A percentile compares a stretch with the other conserved stretches of the same genome.
These are phyloP conservation scores for Mixornis gularis DNA, from an alignment of 2,113 vertebrate genomes.

Conservation along the genomic window DNA sequence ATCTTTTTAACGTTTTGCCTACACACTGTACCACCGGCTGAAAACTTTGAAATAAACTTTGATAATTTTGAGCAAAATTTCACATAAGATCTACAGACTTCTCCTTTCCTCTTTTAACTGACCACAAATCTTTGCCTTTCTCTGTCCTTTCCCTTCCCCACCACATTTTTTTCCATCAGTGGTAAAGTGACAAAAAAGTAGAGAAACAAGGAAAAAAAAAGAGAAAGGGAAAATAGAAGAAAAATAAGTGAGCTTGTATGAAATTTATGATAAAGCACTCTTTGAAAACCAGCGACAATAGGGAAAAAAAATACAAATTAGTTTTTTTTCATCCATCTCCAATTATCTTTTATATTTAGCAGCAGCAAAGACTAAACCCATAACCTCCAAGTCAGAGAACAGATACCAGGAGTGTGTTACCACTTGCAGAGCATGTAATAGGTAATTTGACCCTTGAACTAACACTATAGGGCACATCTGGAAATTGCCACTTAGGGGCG, in stretches of 20 bases:
- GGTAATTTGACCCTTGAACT: background rate
- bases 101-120: background rate
- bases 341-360: background rate
- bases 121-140: background rate
- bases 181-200: background rate
- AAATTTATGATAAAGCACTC: background rate
- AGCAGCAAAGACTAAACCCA: background rate
- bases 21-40: background rate
- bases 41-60: background rate
- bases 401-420: background rate
- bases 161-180: background rate
- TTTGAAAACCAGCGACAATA: background rate
- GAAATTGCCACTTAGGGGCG: background rate
- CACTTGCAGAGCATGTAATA: background rate
- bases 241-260: background rate
- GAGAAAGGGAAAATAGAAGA: background rate
- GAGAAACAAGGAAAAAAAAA: background rate
- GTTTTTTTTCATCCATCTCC: background rate
- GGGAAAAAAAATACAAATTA: background rate
- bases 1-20: background rate
- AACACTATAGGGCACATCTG: background rate
- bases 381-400: background rate
- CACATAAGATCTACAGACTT: background rate
- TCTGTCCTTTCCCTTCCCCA: background rate
- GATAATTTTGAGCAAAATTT: background rate